Evolutionary conservation across 2,113 vertebrate species (phyloP).

Genomic region (Ellobius talpinus): DNA sequence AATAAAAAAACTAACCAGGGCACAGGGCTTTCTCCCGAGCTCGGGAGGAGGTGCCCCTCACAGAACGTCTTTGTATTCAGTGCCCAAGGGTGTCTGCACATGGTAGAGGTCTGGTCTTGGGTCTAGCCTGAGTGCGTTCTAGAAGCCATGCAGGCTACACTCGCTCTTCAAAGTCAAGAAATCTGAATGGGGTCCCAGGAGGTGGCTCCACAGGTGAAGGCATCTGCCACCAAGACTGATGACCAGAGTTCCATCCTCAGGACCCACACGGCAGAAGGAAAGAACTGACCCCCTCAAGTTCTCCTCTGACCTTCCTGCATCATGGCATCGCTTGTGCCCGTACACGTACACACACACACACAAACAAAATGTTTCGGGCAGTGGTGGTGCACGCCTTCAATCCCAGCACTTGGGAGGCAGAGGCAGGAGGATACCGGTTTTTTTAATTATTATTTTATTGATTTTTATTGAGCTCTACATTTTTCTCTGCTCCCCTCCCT

Average conservation of each 20-base stretch:
- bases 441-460: too few relatives aligned
- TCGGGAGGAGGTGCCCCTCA: too few relatives aligned
- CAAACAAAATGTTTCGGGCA: not conserved
- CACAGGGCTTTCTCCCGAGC: not conserved
- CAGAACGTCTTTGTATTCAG: not conserved
- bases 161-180: not conserved
- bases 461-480: too few relatives aligned
- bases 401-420: not conserved
- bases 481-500: too few relatives aligned
- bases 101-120: not conserved
- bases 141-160: too few relatives aligned
- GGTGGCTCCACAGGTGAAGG: not conserved
- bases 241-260: not conserved
- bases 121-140: not conserved
- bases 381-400: not conserved
- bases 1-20: not conserved
- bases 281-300: not conserved
- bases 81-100: too few relatives aligned
- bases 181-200: not conserved
- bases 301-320: not conserved
- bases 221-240: not conserved
- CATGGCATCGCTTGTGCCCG: too few relatives aligned
- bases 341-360: not conserved
- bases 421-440: too few relatives aligned
- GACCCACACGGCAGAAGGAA: not conserved